Conservation (phyloP, 2,888 invertebrate genomes). For the Gandaritis pyraliata region DNA sequence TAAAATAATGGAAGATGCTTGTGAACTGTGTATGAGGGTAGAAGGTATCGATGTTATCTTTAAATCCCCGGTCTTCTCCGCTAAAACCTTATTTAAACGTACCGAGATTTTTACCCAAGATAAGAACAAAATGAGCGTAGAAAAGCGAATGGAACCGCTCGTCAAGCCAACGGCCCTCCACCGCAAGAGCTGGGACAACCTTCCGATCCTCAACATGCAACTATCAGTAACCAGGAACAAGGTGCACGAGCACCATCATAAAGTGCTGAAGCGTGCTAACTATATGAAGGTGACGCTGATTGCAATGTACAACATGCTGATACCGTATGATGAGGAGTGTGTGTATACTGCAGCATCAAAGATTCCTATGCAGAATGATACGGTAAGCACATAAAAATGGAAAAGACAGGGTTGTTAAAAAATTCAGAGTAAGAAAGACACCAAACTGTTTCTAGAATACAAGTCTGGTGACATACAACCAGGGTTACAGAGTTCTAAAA, state of each 20-base stretch:
- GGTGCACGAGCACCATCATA: conserved; percentile 57
- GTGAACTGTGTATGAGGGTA: too few relatives aligned
- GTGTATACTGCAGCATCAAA: conserved; percentile 64
- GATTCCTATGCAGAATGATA: conserved; percentile 53
- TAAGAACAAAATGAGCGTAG: conserved; percentile 53
- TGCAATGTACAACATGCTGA: conserved; percentile 65
- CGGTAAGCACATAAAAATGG: conserved; percentile 45
- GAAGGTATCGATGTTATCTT: too few relatives aligned
- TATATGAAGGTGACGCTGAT: conserved; percentile 66
- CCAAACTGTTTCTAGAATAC: conserved; percentile 50
- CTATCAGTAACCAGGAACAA: conserved; percentile 53
- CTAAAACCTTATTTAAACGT: too few relatives aligned
- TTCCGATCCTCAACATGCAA: conserved; percentile 65
- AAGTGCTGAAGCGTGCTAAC: conserved; percentile 59
- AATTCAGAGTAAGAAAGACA: too few relatives aligned
- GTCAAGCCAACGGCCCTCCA: conserved; percentile 48
- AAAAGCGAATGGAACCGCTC: conserved; percentile 68
- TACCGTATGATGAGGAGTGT: conserved; percentile 52
- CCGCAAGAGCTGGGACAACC: conserved; percentile 71
- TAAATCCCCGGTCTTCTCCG: too few relatives aligned
- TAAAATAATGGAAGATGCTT: too few relatives aligned
- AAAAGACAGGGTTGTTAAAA: too few relatives aligned
- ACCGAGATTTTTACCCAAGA: conserved; percentile 45
- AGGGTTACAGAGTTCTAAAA: conserved; percentile 50
- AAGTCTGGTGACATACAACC: conserved; percentile 51